These are phyloP conservation scores for Amazona vittata DNA, from an alignment of 2,113 vertebrate genomes.

Conservation along the genomic window DNA sequence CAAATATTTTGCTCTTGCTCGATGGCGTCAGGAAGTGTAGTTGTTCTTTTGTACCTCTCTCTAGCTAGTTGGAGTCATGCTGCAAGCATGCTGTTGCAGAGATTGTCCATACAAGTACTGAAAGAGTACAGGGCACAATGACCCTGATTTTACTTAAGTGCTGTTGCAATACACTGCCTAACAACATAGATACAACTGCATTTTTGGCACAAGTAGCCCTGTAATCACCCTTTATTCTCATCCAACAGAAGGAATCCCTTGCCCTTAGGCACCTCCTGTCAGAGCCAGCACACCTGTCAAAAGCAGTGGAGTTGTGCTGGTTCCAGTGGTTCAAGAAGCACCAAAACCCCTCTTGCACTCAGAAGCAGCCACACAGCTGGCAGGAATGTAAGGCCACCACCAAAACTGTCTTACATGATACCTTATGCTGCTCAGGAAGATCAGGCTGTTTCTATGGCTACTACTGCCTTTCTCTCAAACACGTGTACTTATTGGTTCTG, in stretches of 20 bases:
- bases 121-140: not conserved
- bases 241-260: not conserved
- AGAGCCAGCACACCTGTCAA: not conserved
- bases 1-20: not conserved
- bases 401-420: not conserved
- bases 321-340: not conserved
- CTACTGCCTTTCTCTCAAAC: conserved; percentile 11
- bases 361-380: not conserved
- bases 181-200: not conserved
- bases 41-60: not conserved
- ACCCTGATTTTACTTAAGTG: not conserved
- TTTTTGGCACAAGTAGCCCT: not conserved
- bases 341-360: accelerated
- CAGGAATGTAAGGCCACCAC: not conserved
- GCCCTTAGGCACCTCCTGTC: not conserved
- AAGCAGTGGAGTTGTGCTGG: not conserved
- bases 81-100: not conserved
- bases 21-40: not conserved
- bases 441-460: conserved; percentile 59
- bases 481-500: not conserved
- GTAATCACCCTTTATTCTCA: not conserved
- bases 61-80: not conserved
- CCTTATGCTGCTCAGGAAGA: not conserved
- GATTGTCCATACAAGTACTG: not conserved
- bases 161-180: not conserved